These are phyloP conservation scores for Threskiornis aethiopicus DNA, from an alignment of 2,797 vertebrate genomes.

Conservation along the genomic window DNA sequence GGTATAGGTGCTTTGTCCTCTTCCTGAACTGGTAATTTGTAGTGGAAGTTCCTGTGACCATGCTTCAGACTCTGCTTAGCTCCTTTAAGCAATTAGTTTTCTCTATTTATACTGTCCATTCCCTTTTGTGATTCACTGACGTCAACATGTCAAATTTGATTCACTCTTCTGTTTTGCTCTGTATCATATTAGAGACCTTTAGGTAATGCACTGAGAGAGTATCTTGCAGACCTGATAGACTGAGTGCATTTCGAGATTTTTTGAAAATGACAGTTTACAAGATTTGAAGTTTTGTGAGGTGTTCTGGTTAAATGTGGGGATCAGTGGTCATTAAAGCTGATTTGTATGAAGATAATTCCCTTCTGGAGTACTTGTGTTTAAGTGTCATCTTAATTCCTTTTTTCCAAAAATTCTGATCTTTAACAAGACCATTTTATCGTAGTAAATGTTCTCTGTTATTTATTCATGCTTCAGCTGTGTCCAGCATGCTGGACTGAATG, in stretches of 20 bases:
- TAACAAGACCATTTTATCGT: neutral
- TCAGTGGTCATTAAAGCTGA: neutral
- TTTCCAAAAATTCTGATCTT: neutral
- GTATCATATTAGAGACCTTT: constrained; percentile 55
- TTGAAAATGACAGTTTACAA: constrained; percentile 8
- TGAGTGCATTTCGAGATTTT: constrained; percentile 31
- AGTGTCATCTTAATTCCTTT: neutral
- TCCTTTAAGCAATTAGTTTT: constrained; percentile 71
- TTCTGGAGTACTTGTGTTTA: neutral
- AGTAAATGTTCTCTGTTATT: neutral
- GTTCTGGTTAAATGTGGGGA: neutral
- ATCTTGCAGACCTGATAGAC: neutral
- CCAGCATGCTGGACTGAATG: neutral
- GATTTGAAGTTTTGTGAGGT: neutral
- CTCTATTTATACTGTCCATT: constrained; percentile 56
- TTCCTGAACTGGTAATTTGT: constrained; percentile 63
- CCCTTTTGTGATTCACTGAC: constrained; percentile 58
- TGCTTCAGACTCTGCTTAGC: constrained; percentile 69
- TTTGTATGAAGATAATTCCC: neutral
- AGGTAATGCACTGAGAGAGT: constrained; percentile 17
- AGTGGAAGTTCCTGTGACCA: constrained; percentile 58
- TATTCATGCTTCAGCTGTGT: neutral
- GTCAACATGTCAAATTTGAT: constrained; percentile 63
- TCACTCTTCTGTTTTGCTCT: constrained; percentile 38
- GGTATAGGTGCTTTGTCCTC: constrained; percentile 63